Evolutionary conservation across 2,113 vertebrate species (phyloP).

Genomic region (Ailurus styani): DNA sequence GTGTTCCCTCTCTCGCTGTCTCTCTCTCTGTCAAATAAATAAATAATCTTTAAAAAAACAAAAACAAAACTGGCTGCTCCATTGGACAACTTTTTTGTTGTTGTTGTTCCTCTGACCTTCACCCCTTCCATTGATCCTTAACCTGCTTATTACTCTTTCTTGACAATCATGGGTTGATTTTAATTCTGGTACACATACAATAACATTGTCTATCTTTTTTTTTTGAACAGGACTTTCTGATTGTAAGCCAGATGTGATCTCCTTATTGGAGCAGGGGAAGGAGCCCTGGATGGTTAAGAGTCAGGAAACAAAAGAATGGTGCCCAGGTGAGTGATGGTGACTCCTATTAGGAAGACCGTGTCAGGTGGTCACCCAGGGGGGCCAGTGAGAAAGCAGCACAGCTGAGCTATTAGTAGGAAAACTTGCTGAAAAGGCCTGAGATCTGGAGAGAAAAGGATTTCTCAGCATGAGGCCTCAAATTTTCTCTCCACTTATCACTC

Average conservation of each 20-base stretch:
- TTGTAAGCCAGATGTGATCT: conserved; percentile 48
- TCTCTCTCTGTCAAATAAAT: too few relatives aligned
- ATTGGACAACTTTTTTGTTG: not conserved
- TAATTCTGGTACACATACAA: not conserved
- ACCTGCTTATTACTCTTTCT: not conserved
- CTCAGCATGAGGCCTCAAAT: not conserved
- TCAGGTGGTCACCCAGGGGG: not conserved
- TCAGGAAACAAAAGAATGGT: not conserved
- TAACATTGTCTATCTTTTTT: not conserved
- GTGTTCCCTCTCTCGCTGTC: too few relatives aligned
- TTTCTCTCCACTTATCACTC: not conserved
- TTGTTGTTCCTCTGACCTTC: not conserved
- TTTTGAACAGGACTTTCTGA: conserved; percentile 46
- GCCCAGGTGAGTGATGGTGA: conserved; percentile 37
- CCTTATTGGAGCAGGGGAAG: conserved; percentile 34
- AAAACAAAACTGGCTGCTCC: not conserved
- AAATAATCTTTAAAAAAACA: too few relatives aligned
- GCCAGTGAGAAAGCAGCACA: not conserved
- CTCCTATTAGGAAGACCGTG: not conserved
- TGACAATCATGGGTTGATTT: not conserved
- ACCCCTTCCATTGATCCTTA: not conserved
- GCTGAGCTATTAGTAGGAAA: not conserved
- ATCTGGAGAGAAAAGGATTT: not conserved
- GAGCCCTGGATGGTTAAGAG: conserved; percentile 46
- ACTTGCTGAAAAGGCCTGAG: not conserved